Percentiles rank a stretch among this genome's conserved stretches.
These are phyloP conservation scores for Prosapia bicincta DNA, from an alignment of 2,888 invertebrate species.

Conservation along the genomic window DNA sequence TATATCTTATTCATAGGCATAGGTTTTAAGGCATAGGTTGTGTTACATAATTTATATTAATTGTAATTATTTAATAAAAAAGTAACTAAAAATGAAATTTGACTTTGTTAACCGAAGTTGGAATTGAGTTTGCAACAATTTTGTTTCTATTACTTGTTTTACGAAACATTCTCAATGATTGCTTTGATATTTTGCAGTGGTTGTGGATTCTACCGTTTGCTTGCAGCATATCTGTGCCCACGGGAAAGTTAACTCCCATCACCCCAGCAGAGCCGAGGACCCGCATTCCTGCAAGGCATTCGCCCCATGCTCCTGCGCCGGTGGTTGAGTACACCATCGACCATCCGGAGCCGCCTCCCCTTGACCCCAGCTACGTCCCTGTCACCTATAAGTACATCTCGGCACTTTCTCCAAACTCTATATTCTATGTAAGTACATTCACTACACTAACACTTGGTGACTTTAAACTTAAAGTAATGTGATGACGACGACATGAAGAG, in stretches of 20 bases:
- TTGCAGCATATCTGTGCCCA: slow-evolving; percentile 38
- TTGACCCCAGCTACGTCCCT: slow-evolving; percentile 40
- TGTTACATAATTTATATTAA: too few species aligned
- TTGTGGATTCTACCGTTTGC: slow-evolving; percentile 14
- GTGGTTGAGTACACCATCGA: slow-evolving; percentile 40
- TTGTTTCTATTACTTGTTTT: too few species aligned
- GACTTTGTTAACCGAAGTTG: too few species aligned
- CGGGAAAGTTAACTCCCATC: slow-evolving; percentile 39
- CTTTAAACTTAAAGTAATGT: too few species aligned
- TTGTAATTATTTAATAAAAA: too few species aligned
- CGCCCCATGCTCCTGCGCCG: slow-evolving; percentile 35
- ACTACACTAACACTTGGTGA: too few species aligned
- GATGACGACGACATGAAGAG: too few species aligned
- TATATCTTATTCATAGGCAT: too few species aligned
- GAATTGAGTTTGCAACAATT: too few species aligned
- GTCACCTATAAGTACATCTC: slow-evolving; percentile 37
- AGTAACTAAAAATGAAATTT: too few species aligned
- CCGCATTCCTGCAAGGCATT: slow-evolving; percentile 30
- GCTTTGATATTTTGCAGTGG: slow-evolving; percentile 12
- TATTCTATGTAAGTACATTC: slow-evolving; percentile 39
- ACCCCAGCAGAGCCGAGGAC: slow-evolving; percentile 41
- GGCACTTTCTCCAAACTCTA: slow-evolving; percentile 35
- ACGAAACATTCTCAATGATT: background rate
- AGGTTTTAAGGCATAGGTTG: too few species aligned
- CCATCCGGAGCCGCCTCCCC: slow-evolving; percentile 39